Evolutionary conservation across 2,888 invertebrate species (phyloP).

Genomic region (Melanophora roralis): DNA sequence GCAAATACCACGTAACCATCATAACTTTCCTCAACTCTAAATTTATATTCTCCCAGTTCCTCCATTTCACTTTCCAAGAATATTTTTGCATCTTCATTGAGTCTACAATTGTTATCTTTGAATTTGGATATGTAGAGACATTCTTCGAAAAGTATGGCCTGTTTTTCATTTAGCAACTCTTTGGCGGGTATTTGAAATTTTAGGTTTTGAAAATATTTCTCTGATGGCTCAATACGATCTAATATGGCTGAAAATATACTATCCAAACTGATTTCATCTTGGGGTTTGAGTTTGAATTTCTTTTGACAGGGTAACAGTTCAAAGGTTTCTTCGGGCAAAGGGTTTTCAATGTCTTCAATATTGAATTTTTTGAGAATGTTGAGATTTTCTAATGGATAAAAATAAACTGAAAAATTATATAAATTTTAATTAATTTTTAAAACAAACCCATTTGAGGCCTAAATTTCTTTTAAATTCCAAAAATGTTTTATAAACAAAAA

Average conservation of each 20-base stretch:
- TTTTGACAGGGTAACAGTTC: conserved; percentile 65
- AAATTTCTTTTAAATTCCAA: too few relatives aligned
- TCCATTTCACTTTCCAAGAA: conserved; percentile 70
- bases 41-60: conserved; percentile 68
- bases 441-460: conserved; percentile 9
- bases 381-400: neutral
- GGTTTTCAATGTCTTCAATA: conserved; percentile 49
- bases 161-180: conserved; percentile 67
- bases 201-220: conserved; percentile 63
- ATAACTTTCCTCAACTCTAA: conserved; percentile 71
- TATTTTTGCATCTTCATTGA: conserved; percentile 68
- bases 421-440: too few relatives aligned
- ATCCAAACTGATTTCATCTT: conserved; percentile 72
- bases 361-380: conserved; percentile 37
- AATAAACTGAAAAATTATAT: neutral
- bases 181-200: conserved; percentile 70
- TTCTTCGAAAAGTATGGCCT: conserved; percentile 69
- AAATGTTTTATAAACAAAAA: neutral
- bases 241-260: conserved; percentile 71
- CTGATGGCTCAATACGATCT: conserved; percentile 66
- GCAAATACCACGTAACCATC: conserved; percentile 72
- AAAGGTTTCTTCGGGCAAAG: conserved; percentile 32
- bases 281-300: conserved; percentile 64
- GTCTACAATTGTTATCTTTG: conserved; percentile 67
- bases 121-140: conserved; percentile 68